Conservation (phyloP, 1,140 invertebrate genomes). For the Drosophila obscura region DNA sequence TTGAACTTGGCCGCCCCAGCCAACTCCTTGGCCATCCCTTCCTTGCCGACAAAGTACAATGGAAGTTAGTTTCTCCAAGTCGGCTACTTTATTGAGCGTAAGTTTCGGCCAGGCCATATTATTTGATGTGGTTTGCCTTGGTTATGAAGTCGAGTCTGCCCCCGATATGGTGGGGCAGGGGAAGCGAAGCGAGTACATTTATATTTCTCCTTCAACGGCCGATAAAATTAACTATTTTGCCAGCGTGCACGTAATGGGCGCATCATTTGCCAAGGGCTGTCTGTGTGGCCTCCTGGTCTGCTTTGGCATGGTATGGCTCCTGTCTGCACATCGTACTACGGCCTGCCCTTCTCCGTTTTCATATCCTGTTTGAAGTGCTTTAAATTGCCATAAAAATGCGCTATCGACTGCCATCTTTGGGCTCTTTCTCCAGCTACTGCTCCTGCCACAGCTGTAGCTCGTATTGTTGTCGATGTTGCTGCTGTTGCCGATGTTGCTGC, state of each 20-base stretch:
- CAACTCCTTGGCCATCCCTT: conserved; percentile 5
- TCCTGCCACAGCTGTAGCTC: too few relatives aligned
- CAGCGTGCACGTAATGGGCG: conserved; percentile 73
- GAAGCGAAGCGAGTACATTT: conserved; percentile 59
- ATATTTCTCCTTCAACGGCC: conserved; percentile 73
- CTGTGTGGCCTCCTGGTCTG: conserved; percentile 15
- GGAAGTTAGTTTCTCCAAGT: conserved; percentile 76
- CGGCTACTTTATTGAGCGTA: conserved; percentile 81
- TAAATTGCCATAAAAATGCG: conserved; percentile 78
- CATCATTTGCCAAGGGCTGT: conserved; percentile 68
- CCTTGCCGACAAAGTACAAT: conserved; percentile 50
- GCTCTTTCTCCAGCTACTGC: neutral
- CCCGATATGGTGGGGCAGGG: conserved; percentile 2
- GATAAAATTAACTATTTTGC: conserved; percentile 80
- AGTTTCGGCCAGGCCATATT: conserved; percentile 65
- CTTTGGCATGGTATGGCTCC: neutral
- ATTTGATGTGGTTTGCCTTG: conserved; percentile 73
- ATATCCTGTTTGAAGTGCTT: conserved; percentile 74
- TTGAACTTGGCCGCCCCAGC: conserved; percentile 59
- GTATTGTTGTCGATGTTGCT: conserved; percentile 6
- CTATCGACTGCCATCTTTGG: conserved; percentile 69
- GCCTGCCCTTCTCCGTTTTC: conserved; percentile 14
- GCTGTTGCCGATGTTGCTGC: neutral
- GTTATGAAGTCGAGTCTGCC: conserved; percentile 60
- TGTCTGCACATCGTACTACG: conserved; percentile 22